phyloP scores from a whole-genome alignment of 1,140 invertebrate species.

The Zaprionus inermis region DNA sequence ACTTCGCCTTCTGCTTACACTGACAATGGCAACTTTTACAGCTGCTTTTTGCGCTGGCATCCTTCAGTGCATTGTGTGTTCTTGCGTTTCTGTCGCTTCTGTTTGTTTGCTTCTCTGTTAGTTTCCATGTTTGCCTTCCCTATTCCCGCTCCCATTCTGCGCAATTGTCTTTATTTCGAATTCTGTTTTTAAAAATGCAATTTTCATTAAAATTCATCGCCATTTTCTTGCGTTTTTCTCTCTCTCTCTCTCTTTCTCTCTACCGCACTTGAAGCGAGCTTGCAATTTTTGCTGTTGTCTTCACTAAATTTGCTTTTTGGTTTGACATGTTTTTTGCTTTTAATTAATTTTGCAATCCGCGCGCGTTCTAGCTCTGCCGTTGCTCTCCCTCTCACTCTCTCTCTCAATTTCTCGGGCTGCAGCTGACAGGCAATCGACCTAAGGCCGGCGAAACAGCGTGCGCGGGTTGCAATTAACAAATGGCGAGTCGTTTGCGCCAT shows the following conservation, averaged over 20 bases:
- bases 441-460: conserved; percentile 18
- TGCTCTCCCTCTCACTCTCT: conserved; percentile 8
- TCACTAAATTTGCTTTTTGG: conserved; percentile 36
- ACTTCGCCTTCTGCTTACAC: conserved; percentile 23
- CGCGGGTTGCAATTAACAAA: conserved; percentile 62
- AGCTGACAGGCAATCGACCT: conserved; percentile 62
- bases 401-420: conserved; percentile 33
- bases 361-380: background rate
- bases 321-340: conserved; percentile 47
- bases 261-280: conserved; percentile 29
- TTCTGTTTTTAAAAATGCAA: conserved; percentile 76
- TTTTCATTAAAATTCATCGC: conserved; percentile 78
- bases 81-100: conserved; percentile 43
- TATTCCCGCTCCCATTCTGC: conserved; percentile 3
- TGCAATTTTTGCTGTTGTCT: conserved; percentile 31
- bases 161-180: conserved; percentile 73
- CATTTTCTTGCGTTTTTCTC: conserved; percentile 31
- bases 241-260: background rate
- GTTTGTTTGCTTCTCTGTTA: conserved; percentile 41
- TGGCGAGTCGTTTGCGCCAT: conserved; percentile 21
- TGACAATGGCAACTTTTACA: conserved; percentile 71
- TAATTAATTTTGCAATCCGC: conserved; percentile 73
- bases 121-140: conserved; percentile 27
- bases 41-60: conserved; percentile 44
- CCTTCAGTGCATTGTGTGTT: conserved; percentile 45